Base-by-base conservation (phyloP, 1,140 invertebrate species). In the Bombus confusus region DNA sequence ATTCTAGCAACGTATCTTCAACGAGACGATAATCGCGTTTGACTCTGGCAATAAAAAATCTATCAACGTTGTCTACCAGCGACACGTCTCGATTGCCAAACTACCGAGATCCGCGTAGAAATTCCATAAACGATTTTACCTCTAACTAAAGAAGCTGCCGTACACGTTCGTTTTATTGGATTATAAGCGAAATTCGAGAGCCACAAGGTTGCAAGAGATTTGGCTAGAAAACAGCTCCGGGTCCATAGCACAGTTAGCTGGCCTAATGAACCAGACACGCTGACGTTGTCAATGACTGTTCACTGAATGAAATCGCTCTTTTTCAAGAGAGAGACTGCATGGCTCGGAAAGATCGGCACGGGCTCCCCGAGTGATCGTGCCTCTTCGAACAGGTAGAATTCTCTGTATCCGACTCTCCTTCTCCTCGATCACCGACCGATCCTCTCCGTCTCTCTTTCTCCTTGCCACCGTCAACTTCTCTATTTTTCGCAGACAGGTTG, bases 401-500 rank as follows among this genome's bases (percentile, higher is more conserved):
- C 80, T 80, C 77, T 25, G 28, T 28, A 34, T 39, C 59, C 34
- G n/a, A 28, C 39, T 41, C 62, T 74, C 57, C 76, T 71, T 47
- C 76, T 78, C 12, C 64, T 22, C 31, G 31, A 43, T 57, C 76
- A n/a, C 5, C 75, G n/a, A 28, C 66, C 41, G 0, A 62, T 22
- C 41, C 34, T 74, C 34, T 31, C 13, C 22, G n/a, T 82, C 28
- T 62, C 31, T 13, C 74, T 57, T n/a, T n/a, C 59, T 62, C 77
- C 52, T 64, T 59, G 52, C 10, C 22, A 13, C 43, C 62, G 28
- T 37, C 34, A 28, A 64, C 52, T 87, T 81, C 73, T 90, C 74
- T 89, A 87, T 89, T 89, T 90, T 90, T 89, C 80, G 86, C 86
- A 88, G 83, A 90, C 88, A 81, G 86, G 83, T 83, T 86, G 79